phyloP scores from a whole-genome alignment of 2,797 vertebrate species.

The Carduelis carduelis region DNA sequence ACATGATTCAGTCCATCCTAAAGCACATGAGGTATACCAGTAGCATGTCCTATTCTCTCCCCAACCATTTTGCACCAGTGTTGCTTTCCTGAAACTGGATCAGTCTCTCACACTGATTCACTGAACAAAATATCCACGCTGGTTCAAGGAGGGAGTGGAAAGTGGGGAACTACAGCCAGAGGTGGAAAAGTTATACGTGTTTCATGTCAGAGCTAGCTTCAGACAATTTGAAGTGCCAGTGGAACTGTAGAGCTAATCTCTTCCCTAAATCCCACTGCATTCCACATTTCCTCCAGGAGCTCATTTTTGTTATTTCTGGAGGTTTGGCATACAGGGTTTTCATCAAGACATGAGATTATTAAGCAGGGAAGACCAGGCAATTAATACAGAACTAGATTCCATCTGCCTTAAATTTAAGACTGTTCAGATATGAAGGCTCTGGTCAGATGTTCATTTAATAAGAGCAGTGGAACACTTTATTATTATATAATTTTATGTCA shows the following conservation, averaged over 20 bases:
- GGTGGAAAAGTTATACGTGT: not conserved
- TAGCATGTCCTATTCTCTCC: not conserved
- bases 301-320: not conserved
- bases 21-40: not conserved
- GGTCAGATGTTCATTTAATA: not conserved
- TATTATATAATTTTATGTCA: not conserved
- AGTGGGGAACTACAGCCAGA: not conserved
- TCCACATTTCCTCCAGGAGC: not conserved
- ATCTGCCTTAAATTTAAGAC: not conserved
- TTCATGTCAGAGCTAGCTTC: not conserved
- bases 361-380: not conserved
- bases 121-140: not conserved
- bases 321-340: not conserved
- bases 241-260: not conserved
- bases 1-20: not conserved
- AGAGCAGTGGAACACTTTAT: not conserved
- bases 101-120: not conserved
- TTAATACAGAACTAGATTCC: not conserved
- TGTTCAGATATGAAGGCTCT: not conserved
- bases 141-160: not conserved
- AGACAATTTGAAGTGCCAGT: not conserved
- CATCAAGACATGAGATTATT: not conserved
- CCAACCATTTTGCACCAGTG: not conserved
- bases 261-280: not conserved
- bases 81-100: not conserved